Conservation (phyloP, 2,113 vertebrate genomes). For the Pygoscelis adeliae region DNA sequence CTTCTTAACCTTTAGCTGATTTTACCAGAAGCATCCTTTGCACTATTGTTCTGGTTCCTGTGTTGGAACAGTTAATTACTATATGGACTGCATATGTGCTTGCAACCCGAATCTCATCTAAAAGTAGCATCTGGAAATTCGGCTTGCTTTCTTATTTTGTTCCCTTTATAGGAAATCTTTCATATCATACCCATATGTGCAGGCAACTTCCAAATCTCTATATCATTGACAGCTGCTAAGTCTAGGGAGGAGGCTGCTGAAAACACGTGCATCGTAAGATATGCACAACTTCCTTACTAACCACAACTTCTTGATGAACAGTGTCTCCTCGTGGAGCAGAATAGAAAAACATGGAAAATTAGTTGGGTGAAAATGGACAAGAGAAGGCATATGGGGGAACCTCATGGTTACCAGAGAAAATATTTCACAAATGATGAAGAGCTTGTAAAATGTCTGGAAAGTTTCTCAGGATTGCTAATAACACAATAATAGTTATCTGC, state of each 20-base stretch:
- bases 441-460: not conserved
- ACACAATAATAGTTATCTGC: not conserved
- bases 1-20: not conserved
- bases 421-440: not conserved
- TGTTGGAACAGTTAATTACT: not conserved
- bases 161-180: not conserved
- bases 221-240: not conserved
- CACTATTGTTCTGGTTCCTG: not conserved
- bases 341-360: not conserved
- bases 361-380: not conserved
- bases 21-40: not conserved
- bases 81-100: not conserved
- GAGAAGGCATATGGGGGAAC: not conserved
- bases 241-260: not conserved
- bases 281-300: not conserved
- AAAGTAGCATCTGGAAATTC: slow-evolving; percentile 3
- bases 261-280: not conserved
- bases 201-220: not conserved
- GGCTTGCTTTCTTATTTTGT: not conserved
- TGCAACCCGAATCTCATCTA: not conserved
- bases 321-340: not conserved
- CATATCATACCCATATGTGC: not conserved
- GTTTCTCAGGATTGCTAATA: not conserved
- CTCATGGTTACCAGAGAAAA: not conserved
- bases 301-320: not conserved